A percentile compares a stretch with the other conserved stretches of the same genome.
These are phyloP conservation scores for Syrmaticus mikado DNA, from an alignment of 2,113 vertebrate genomes.

Conservation along the genomic window DNA sequence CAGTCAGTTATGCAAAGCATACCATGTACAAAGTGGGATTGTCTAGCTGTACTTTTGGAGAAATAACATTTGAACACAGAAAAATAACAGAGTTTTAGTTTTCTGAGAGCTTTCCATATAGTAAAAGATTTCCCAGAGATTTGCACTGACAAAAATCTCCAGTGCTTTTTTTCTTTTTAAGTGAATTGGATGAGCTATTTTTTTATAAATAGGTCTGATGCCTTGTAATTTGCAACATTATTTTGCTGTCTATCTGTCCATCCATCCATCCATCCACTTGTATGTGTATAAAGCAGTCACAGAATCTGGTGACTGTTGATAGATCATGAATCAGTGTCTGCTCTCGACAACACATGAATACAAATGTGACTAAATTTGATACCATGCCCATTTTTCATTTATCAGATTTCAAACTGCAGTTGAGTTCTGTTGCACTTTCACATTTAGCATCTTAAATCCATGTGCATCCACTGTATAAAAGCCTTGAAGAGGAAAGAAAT, in stretches of 20 bases:
- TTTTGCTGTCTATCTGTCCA: conserved; percentile 67
- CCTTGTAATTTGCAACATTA: conserved; percentile 58
- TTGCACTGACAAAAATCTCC: conserved; percentile 6
- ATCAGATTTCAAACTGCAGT: conserved; percentile 59
- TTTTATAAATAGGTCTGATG: conserved; percentile 53
- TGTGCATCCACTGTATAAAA: not conserved
- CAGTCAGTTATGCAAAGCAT: not conserved
- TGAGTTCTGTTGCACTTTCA: conserved; percentile 41
- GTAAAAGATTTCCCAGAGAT: not conserved
- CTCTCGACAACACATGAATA: conserved; percentile 73
- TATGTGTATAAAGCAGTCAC: conserved; percentile 61
- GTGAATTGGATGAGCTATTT: conserved; percentile 41
- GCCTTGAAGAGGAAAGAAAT: not conserved
- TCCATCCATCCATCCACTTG: conserved; percentile 29
- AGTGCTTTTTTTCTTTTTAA: not conserved
- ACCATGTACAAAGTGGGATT: not conserved
- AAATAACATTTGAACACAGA: not conserved
- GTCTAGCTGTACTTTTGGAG: not conserved
- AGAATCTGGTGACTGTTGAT: conserved; percentile 73
- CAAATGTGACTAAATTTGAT: conserved; percentile 77
- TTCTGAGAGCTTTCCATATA: conserved; percentile 2
- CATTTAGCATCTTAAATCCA: conserved; percentile 30
- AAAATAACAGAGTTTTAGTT: not conserved
- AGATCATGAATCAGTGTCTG: conserved; percentile 73
- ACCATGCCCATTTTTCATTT: conserved; percentile 59